Evolutionary conservation across 1,140 invertebrate species (phyloP), one percentile per base, ranked within the genome.

Genomic region (Chelonus insularis): DNA sequence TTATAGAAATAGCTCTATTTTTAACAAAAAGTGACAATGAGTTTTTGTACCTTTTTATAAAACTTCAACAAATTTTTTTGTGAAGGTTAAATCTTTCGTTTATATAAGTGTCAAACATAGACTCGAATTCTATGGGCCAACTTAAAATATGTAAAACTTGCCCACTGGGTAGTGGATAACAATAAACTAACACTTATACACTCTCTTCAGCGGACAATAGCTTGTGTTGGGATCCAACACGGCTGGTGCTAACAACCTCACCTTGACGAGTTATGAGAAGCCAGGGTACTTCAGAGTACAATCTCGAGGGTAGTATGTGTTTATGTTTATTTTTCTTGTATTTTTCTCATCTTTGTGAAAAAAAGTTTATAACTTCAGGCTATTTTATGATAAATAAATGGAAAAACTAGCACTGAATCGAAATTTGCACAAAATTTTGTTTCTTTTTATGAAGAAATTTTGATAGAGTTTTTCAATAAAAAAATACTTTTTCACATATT

Each of bases 181-280:
- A 79, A 81, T 81, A 80, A 80, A 79, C 76, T 65, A 79, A 81
- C 77, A 81, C 78, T 80, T 70, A 67, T 48, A 51, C 65, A 59
- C 65, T 62, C 73, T 75, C 72, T 62, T 64, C 16, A 57, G 54
- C 37, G 50, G 20, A 54, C 58, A 52, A 54, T 52, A 45, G 37
- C 50, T 25, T 41, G n/a, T n/a, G n/a, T 45, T 14, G 29, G 12
- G 21, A 48, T 34, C 54, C 77, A 70, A 66, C 78, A 72, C 77
- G 72, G 74, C 72, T 64, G 64, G 76, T 66, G 74, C 77, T 79
- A 81, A 79, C 78, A 66, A 79, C 76, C 75, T 75, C 75, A 75
- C 76, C 69, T 73, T 29, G 58, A 58, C 57, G 45, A 39, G 58
- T 41, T 29, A 43, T 34, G 25, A 39, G 56, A 18, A 50, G 11